phyloP scores from a whole-genome alignment of 2,797 vertebrate genomes.

The Gymnopithys bicolor region DNA sequence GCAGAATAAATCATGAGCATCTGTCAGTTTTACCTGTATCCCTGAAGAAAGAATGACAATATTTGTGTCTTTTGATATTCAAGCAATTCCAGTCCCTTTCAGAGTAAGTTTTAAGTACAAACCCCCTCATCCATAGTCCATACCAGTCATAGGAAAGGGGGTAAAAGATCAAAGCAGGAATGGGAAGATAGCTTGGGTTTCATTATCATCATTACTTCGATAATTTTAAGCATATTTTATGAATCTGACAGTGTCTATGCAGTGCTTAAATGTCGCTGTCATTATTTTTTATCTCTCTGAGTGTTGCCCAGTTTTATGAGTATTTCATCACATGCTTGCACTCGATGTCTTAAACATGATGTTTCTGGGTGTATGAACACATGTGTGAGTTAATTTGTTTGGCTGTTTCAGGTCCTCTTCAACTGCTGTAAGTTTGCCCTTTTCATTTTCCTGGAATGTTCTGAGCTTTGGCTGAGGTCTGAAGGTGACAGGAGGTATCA shows the following conservation, averaged over 20 bases:
- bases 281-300: neutral
- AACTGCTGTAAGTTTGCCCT: neutral
- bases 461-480: neutral
- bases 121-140: rapidly evolving
- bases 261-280: neutral
- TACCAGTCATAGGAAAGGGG: neutral
- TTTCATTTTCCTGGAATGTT: neutral
- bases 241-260: neutral
- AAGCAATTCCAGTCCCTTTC: neutral
- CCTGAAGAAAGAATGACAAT: neutral
- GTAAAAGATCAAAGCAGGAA: neutral
- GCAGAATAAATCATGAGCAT: neutral
- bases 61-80: neutral
- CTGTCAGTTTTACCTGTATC: neutral
- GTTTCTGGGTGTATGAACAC: neutral
- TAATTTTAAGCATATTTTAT: neutral
- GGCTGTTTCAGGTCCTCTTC: neutral
- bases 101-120: neutral
- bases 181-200: neutral
- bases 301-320: neutral
- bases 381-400: neutral
- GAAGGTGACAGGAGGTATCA: neutral
- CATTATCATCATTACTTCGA: neutral
- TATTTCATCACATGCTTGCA: too few species aligned
- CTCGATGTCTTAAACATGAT: neutral